A percentile compares a stretch with the other conserved stretches of the same genome.
These are phyloP conservation scores for Mythimna vitellina DNA, from an alignment of 2,888 invertebrate species.

Conservation along the genomic window DNA sequence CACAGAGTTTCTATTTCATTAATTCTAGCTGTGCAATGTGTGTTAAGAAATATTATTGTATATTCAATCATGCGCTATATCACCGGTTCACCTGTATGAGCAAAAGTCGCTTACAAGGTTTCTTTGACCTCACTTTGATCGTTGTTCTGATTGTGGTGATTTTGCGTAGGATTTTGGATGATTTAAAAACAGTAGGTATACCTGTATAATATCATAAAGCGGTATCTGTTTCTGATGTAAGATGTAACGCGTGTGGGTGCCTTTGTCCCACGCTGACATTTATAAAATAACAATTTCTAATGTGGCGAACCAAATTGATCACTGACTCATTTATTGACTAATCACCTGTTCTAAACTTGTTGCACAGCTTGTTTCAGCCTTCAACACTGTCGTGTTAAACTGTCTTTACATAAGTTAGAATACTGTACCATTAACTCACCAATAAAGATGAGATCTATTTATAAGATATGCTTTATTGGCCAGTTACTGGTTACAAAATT, in stretches of 20 bases:
- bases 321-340: constrained; percentile 50
- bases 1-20: constrained; percentile 18
- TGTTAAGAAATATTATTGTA: constrained; percentile 40
- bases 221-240: constrained; percentile 53
- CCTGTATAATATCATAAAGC: constrained; percentile 63
- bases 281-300: constrained; percentile 43
- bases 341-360: constrained; percentile 51
- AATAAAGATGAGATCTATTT: constrained; percentile 67
- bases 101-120: constrained; percentile 71
- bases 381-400: constrained; percentile 41
- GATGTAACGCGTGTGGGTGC: constrained; percentile 59
- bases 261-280: constrained; percentile 62
- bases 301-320: constrained; percentile 48
- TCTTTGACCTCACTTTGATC: constrained; percentile 66
- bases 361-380: constrained; percentile 45
- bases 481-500: constrained; percentile 78
- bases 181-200: constrained; percentile 61
- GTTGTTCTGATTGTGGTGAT: constrained; percentile 73
- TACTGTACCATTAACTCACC: constrained; percentile 47
- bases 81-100: constrained; percentile 61
- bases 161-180: constrained; percentile 69
- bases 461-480: constrained; percentile 64
- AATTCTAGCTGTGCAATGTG: constrained; percentile 7
- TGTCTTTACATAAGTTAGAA: constrained; percentile 51
- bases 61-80: constrained; percentile 49